These are phyloP conservation scores for Dioctria linearis DNA, from an alignment of 2,888 invertebrate genomes.

Conservation along the genomic window DNA sequence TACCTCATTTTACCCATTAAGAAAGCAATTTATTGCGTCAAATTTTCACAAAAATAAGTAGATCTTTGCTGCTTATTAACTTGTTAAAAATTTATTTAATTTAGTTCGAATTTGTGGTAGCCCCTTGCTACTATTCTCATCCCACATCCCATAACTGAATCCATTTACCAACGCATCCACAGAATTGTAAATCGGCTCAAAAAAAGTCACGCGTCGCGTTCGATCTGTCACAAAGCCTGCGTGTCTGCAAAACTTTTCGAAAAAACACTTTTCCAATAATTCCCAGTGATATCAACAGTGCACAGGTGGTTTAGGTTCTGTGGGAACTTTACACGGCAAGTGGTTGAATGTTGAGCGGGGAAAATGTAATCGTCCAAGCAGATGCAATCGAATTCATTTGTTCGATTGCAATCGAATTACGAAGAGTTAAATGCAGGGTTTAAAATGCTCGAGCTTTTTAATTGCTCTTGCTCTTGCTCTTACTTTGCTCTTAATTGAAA, in stretches of 20 bases:
- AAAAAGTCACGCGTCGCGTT: conserved; percentile 48
- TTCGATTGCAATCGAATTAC: conserved; percentile 72
- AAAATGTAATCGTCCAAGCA: conserved; percentile 48
- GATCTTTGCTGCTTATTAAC: too few species aligned
- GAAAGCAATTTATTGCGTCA: too few species aligned
- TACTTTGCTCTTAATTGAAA: too few species aligned
- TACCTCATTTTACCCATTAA: too few species aligned
- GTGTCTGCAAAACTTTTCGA: conserved; percentile 50
- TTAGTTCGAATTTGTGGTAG: too few species aligned
- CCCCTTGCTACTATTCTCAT: too few species aligned
- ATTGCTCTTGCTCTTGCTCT: too few species aligned
- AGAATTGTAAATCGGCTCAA: conserved; percentile 46
- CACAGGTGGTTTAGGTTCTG: conserved; percentile 47
- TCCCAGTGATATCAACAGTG: conserved; percentile 24
- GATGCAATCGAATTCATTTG: conserved; percentile 28
- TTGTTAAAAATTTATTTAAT: too few species aligned
- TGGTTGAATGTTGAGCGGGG: conserved; percentile 35
- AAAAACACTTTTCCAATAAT: conserved; percentile 36
- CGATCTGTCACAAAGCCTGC: conserved; percentile 50
- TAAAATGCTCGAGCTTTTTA: too few species aligned
- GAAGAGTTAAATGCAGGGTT: conserved; percentile 80
- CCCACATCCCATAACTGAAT: neutral
- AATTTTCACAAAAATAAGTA: too few species aligned
- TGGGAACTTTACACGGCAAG: conserved; percentile 33
- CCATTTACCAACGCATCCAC: conserved; percentile 15